phyloP scores from a whole-genome alignment of 2,113 vertebrate genomes.

The Ceyx cyanopectus region DNA sequence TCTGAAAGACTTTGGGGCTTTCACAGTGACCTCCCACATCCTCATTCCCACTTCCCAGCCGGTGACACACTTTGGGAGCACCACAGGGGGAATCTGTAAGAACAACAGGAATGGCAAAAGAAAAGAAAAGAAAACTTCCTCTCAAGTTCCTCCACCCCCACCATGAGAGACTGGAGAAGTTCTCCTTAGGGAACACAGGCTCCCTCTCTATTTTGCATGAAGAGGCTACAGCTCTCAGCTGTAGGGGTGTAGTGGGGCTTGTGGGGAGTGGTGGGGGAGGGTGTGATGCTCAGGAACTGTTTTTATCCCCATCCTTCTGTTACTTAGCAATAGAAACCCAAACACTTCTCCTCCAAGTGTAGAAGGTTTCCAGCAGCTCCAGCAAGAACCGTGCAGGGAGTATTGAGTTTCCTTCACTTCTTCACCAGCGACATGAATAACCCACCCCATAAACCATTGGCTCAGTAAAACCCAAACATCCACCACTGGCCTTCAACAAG shows the following conservation, averaged over 20 bases:
- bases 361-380: constrained; percentile 31
- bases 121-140: not conserved
- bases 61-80: not conserved
- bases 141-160: not conserved
- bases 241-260: not conserved
- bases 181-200: not conserved
- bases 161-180: not conserved
- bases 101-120: not conserved
- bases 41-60: not conserved
- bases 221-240: not conserved
- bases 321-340: constrained; percentile 26
- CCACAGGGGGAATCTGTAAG: not conserved
- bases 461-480: not conserved
- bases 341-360: not conserved
- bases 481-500: not conserved
- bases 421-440: not conserved
- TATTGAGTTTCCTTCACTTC: not conserved
- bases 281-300: not conserved
- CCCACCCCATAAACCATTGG: constrained; percentile 10
- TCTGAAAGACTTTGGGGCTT: not conserved
- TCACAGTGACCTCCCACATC: not conserved
- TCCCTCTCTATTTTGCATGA: not conserved
- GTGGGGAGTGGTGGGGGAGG: not conserved
- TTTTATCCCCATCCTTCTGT: not conserved
- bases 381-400: not conserved